Percentiles rank a stretch among this genome's conserved stretches.
Evolutionary conservation across 2,113 vertebrate genomes (phyloP).

Genomic region (Cathartes aura): DNA sequence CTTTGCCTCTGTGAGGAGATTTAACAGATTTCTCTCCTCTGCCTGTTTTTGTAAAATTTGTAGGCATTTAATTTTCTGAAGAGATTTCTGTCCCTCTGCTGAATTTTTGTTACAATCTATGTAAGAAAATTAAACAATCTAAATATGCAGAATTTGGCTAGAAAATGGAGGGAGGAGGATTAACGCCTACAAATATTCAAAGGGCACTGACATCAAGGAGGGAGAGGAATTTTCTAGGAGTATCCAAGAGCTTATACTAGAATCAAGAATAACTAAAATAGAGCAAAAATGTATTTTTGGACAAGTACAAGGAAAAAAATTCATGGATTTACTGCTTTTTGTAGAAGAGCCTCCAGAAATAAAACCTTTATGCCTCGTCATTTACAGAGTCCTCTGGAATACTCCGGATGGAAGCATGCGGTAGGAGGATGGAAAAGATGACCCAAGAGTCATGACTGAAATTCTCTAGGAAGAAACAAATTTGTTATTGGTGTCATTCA

Average conservation of each 20-base stretch:
- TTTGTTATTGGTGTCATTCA: not conserved
- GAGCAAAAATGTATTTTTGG: not conserved
- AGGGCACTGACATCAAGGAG: not conserved
- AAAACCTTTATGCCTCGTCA: not conserved
- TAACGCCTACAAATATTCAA: not conserved
- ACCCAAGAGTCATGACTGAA: not conserved
- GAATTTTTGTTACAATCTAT: not conserved
- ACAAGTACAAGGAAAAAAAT: not conserved
- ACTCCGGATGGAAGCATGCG: not conserved
- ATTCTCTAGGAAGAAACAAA: not conserved
- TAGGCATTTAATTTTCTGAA: not conserved
- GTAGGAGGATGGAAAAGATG: conserved; percentile 8
- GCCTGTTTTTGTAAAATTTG: not conserved
- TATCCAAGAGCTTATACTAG: not conserved
- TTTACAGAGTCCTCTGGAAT: not conserved
- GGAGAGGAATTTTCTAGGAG: not conserved
- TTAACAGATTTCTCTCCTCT: not conserved
- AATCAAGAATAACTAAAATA: not conserved
- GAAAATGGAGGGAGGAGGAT: not conserved
- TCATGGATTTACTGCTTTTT: not conserved
- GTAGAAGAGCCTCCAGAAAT: not conserved
- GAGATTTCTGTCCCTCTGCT: not conserved
- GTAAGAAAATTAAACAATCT: not conserved
- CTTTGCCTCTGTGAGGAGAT: not conserved
- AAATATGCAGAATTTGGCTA: not conserved